A percentile compares a stretch with the other conserved stretches of the same genome.
Evolutionary conservation across 2,888 invertebrate species (phyloP).

Genomic region (Scaeva pyrastri): DNA sequence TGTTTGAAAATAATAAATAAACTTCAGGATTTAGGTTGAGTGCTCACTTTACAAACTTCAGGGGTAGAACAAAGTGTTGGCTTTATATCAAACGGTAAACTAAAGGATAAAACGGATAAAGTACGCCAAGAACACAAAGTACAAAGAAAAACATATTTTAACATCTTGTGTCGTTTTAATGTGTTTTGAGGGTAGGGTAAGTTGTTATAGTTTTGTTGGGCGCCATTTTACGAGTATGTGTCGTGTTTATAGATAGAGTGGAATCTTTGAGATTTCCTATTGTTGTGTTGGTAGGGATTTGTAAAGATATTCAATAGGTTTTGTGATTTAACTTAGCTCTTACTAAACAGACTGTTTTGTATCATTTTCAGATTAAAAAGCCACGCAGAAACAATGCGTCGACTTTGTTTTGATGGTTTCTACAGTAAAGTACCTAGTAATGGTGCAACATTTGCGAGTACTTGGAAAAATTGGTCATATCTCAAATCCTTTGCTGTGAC

Average conservation of each 20-base stretch:
- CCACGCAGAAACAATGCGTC: slow-evolving; percentile 85
- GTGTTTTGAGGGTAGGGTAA: background rate
- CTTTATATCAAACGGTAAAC: background rate
- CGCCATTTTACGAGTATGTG: background rate
- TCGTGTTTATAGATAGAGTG: too few species aligned
- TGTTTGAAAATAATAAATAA: background rate
- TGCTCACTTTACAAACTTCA: background rate
- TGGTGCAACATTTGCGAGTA: slow-evolving; percentile 87
- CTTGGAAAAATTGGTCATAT: slow-evolving; percentile 86
- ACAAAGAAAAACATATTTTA: background rate
- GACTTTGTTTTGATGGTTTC: slow-evolving; percentile 86
- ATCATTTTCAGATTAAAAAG: slow-evolving; percentile 80
- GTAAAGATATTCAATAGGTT: too few species aligned
- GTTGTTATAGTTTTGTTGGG: background rate
- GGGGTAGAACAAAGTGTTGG: background rate
- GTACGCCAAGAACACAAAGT: background rate
- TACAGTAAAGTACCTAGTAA: slow-evolving; percentile 88
- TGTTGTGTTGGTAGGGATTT: too few species aligned
- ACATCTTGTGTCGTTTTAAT: background rate
- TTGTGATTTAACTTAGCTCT: too few species aligned
- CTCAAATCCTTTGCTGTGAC: slow-evolving; percentile 85
- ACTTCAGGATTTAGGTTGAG: background rate
- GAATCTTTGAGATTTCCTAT: too few species aligned
- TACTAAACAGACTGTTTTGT: too few species aligned
- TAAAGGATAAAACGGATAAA: background rate